Evolutionary conservation across 2,888 invertebrate species (phyloP).

Genomic region (Cetonia aurata): DNA sequence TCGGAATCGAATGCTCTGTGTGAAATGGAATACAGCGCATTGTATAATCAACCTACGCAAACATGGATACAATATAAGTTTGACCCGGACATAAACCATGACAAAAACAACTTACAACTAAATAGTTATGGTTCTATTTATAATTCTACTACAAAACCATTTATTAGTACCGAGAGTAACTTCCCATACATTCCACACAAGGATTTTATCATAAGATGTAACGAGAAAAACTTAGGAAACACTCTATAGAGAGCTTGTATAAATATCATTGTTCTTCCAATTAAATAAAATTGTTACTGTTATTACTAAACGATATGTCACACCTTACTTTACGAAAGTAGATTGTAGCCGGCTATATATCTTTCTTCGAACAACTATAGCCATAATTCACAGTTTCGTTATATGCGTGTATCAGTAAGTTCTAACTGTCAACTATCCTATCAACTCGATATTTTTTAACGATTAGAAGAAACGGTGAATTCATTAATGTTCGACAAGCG

Average conservation of each 20-base stretch:
- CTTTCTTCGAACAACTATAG: background rate
- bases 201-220: no score
- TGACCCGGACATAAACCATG: background rate
- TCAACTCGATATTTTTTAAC: background rate
- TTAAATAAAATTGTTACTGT: slow-evolving; percentile 4
- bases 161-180: no score
- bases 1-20: background rate
- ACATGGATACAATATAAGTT: background rate
- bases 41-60: slow-evolving; percentile 4
- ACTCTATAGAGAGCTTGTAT: no score
- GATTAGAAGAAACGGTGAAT: slow-evolving; percentile 7
- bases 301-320: slow-evolving; percentile 7
- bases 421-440: slow-evolving; percentile 4
- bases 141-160: no score
- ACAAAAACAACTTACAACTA: no score
- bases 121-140: no score
- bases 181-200: no score
- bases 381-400: slow-evolving; percentile 9
- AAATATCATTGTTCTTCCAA: no score
- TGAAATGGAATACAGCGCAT: background rate
- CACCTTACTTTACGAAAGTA: background rate
- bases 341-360: background rate
- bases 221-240: no score
- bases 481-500: slow-evolving; percentile 2
- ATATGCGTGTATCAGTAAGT: background rate